phyloP scores from a whole-genome alignment of 2,113 vertebrate genomes.

The Euleptes europaea region DNA sequence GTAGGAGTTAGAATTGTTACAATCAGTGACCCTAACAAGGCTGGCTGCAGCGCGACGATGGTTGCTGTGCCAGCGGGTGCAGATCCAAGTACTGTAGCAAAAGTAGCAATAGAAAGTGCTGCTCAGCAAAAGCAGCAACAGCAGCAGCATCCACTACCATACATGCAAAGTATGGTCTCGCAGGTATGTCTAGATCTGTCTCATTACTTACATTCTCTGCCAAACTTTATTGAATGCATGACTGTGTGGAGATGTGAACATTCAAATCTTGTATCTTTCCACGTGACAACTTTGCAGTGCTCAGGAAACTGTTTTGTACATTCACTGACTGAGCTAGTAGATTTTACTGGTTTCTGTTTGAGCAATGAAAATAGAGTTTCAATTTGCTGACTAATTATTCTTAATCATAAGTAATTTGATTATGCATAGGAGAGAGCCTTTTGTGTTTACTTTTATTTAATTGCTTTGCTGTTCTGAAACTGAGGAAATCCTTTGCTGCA shows the following conservation, averaged over 20 bases:
- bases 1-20: constrained; percentile 98
- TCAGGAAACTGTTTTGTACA: neutral
- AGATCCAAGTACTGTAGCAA: constrained; percentile 98
- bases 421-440: neutral
- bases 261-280: fast-evolving
- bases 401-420: constrained; percentile 22
- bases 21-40: constrained; percentile 99
- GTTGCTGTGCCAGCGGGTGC: constrained; percentile 97
- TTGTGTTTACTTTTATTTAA: constrained; percentile 23
- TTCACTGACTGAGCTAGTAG: neutral
- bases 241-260: constrained; percentile 27
- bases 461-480: constrained; percentile 40
- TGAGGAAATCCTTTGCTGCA: neutral
- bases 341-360: constrained; percentile 19
- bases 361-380: neutral
- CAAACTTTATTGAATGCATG: constrained; percentile 11
- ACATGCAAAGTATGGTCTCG: constrained; percentile 81
- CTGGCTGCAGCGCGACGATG: constrained; percentile 96
- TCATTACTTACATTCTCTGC: constrained; percentile 39
- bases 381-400: constrained; percentile 14
- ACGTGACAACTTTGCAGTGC: constrained; percentile 11
- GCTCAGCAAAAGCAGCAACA: constrained; percentile 92
- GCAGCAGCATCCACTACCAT: constrained; percentile 83
- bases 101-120: constrained; percentile 99
- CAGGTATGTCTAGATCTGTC: constrained; percentile 82